These are phyloP conservation scores for Paguma larvata DNA, from an alignment of 2,797 vertebrate species.

Conservation along the genomic window DNA sequence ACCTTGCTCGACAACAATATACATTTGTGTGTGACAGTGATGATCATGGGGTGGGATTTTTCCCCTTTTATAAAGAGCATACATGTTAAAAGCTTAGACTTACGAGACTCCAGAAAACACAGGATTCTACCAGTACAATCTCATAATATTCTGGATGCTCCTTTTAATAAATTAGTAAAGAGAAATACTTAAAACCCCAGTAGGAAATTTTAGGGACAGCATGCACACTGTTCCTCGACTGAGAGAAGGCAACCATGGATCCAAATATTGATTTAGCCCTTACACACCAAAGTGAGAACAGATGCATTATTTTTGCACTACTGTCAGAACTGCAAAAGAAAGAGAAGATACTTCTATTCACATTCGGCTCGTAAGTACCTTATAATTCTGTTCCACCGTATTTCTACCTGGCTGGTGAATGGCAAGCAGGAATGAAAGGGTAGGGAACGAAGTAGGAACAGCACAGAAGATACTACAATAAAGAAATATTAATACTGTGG, in stretches of 20 bases:
- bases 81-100: not conserved
- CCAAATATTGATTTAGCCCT: not conserved
- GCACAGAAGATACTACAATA: not conserved
- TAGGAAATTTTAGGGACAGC: not conserved
- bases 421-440: not conserved
- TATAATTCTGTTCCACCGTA: not conserved
- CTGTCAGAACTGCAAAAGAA: not conserved
- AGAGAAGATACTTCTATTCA: not conserved
- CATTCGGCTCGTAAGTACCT: rapidly evolving
- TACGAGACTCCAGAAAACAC: not conserved
- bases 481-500: not conserved
- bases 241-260: not conserved
- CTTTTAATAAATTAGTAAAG: not conserved
- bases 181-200: not conserved
- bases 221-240: not conserved
- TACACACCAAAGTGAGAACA: not conserved
- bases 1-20: too few species aligned
- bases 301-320: too few species aligned
- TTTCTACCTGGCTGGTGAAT: not conserved
- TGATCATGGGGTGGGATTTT: not conserved
- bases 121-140: not conserved
- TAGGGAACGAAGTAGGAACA: not conserved
- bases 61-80: not conserved
- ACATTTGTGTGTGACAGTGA: not conserved
- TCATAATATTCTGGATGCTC: not conserved